Evolutionary conservation across 2,113 vertebrate genomes (phyloP).

Genomic region (Daubentonia madagascariensis): DNA sequence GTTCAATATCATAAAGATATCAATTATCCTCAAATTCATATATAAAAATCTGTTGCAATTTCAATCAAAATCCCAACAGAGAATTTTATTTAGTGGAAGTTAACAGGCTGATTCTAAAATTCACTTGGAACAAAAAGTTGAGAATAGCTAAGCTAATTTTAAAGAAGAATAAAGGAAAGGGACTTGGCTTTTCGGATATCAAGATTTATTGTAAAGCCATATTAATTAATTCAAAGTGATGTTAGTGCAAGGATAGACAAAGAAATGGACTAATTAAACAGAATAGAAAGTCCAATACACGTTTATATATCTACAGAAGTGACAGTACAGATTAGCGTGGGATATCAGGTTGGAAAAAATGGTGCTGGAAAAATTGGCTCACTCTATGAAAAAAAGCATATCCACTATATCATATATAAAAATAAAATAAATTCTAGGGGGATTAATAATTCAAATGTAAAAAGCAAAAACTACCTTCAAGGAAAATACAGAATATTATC

Average conservation of each 20-base stretch:
- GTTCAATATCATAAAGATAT: not conserved
- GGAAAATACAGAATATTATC: constrained; percentile 31
- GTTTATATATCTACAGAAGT: not conserved
- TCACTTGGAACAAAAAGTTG: not conserved
- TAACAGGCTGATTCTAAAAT: not conserved
- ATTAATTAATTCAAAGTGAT: constrained; percentile 29
- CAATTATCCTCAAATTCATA: not conserved
- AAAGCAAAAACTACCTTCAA: constrained; percentile 3
- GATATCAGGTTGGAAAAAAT: not conserved
- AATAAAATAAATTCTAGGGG: constrained; percentile 25
- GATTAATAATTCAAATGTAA: constrained; percentile 1
- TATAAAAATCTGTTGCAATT: not conserved
- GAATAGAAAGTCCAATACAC: not conserved
- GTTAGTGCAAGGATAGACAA: not conserved
- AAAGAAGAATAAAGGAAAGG: not conserved
- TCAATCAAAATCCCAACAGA: not conserved
- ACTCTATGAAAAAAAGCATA: not conserved
- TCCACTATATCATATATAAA: not conserved
- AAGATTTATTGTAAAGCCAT: not conserved
- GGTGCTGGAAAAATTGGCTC: not conserved
- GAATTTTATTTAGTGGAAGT: constrained; percentile 11
- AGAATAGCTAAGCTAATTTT: constrained; percentile 16
- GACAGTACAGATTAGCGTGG: not conserved
- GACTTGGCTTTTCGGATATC: not conserved
- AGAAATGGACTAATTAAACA: not conserved